Evolutionary conservation across 2,113 vertebrate genomes (phyloP), one percentile per base, ranked within the genome.

Genomic region (Pomatostomus ruficeps): DNA sequence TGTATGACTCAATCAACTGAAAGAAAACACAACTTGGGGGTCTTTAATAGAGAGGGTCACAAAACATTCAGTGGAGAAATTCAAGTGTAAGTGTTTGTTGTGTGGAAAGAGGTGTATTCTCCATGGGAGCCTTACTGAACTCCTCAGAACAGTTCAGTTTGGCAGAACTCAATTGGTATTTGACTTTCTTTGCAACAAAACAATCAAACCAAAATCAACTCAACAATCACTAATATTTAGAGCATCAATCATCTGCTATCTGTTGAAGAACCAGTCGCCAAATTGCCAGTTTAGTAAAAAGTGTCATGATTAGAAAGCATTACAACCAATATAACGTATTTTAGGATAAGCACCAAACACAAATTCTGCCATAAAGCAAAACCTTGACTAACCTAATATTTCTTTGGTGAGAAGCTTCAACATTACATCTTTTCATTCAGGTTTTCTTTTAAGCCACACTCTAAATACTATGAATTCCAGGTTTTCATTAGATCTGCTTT

Each of bases 21-120:
- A 77, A 54, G 33, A 62, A 85, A 90, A 75, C 2, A 35, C 20
- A 74, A 26, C 11, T 52, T 77, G 36, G 19, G 84, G 6, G 11
- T 26, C 28, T 59, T 89, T 10, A 67, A 17, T 4, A 65, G 21
- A 46, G 25, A 68, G 5, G 3, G 16, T 57, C 36, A 65, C 29
- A 68, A 52, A 89, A 73, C 35, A 57, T 73, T 65, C 42, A 18
- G 25, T 40, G 19, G 21, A 78, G 10, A 65, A 85, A 78, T 35
- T 52, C 5, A 20, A n/a, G 12, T 11, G 10, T 6, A n/a, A 55
- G 19, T 24, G 31, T 14, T 78, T 2, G 0, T 7, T 77, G 7
- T 36, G n/a, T 43, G 18, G 35, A 8, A 76, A 51, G 29, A 84
- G 18, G 4, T 24, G 8, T 35, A 20, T 23, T 85, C 36, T 93